phyloP scores from a whole-genome alignment of 2,113 vertebrate species.

The Poeciliopsis prolifica region DNA sequence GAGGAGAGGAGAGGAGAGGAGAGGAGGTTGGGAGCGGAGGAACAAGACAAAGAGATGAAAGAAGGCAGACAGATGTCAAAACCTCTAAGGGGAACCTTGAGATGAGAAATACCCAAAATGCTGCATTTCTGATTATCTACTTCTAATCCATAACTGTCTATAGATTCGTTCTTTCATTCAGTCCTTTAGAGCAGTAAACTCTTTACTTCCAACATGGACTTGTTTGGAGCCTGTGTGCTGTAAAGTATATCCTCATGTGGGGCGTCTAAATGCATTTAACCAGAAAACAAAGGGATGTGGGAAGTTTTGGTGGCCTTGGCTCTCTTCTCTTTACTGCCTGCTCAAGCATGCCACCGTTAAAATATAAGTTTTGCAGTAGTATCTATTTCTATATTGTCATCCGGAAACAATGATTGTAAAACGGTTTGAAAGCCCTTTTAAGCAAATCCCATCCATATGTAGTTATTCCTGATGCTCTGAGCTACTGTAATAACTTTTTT shows the following conservation, averaged over 20 bases:
- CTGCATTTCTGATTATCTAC: conserved; percentile 51
- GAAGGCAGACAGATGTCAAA: not conserved
- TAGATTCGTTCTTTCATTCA: conserved; percentile 12
- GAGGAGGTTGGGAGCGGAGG: conserved; percentile 35
- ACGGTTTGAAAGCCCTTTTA: conserved; percentile 1
- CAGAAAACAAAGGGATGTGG: conserved; percentile 9
- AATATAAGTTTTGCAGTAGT: conserved; percentile 58
- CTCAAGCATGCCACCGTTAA: conserved; percentile 62
- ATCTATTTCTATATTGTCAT: conserved; percentile 53
- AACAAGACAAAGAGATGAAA: conserved; percentile 31
- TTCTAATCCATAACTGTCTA: conserved; percentile 30
- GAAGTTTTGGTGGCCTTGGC: conserved; percentile 24
- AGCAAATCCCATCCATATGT: conserved; percentile 13
- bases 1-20: too few relatives aligned
- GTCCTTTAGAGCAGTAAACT: conserved; percentile 18
- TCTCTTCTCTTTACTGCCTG: conserved; percentile 59
- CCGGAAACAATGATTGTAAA: conserved; percentile 65
- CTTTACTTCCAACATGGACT: conserved; percentile 11
- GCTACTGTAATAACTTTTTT: not conserved
- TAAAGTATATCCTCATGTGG: conserved; percentile 29
- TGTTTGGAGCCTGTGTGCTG: conserved; percentile 25
- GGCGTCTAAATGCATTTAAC: conserved; percentile 44
- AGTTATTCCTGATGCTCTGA: conserved; percentile 2
- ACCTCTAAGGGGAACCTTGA: conserved; percentile 6
- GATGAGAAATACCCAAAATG: conserved; percentile 45